phyloP scores from a whole-genome alignment of 2,888 invertebrate species.

The Hyposoter dolosus region DNA sequence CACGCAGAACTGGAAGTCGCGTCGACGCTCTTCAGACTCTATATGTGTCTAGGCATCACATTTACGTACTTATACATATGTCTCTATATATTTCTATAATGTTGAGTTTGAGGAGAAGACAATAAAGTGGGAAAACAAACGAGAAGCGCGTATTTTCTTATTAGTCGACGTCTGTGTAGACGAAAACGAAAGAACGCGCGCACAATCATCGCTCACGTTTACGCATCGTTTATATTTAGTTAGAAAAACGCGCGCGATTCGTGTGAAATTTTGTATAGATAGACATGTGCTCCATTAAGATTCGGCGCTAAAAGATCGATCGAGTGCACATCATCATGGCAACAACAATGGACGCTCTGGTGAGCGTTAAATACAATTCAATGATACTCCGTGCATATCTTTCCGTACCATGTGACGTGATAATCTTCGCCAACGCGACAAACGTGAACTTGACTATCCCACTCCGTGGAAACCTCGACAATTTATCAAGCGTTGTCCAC shows the following conservation, averaged over 20 bases:
- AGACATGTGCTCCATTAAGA: background rate
- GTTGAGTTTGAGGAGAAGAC: background rate
- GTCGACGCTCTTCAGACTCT: conserved; percentile 40
- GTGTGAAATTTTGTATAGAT: background rate
- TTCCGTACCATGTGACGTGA: background rate
- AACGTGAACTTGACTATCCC: background rate
- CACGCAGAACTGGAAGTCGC: conserved; percentile 38
- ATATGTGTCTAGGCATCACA: background rate
- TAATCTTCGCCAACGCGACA: background rate
- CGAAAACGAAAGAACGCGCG: conserved; percentile 42
- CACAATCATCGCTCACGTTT: background rate
- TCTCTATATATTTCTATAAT: background rate
- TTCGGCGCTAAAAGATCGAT: conserved; percentile 4
- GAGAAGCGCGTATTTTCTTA: conserved; percentile 11
- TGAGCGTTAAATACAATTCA: conserved; percentile 40
- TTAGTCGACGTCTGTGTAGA: conserved; percentile 31
- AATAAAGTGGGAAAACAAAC: conserved; percentile 52
- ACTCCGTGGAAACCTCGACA: background rate
- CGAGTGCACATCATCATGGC: conserved; percentile 47
- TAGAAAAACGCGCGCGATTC: background rate
- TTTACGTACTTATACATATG: background rate
- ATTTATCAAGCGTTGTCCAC: background rate
- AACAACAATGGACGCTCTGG: conserved; percentile 61
- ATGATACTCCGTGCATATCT: background rate
- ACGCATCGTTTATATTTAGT: background rate